Evolutionary conservation across 1,140 invertebrate genomes (phyloP).

Genomic region (Sminthurides bifidus): DNA sequence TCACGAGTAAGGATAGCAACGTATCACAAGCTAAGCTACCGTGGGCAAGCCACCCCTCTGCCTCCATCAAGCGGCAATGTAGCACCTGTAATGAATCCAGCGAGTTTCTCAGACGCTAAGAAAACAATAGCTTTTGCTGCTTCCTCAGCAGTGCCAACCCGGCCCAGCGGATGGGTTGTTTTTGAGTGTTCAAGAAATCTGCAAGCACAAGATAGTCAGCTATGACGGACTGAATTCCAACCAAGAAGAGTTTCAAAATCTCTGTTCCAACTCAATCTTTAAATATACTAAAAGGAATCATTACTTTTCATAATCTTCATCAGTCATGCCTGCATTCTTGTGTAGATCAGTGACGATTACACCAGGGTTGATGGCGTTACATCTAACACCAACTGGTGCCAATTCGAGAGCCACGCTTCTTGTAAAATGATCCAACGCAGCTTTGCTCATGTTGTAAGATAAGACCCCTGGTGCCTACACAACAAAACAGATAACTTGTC

Average conservation of each 20-base stretch:
- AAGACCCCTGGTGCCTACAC: constrained; percentile 23
- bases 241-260: no score
- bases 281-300: no score
- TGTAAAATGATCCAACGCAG: constrained; percentile 56
- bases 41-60: constrained; percentile 35
- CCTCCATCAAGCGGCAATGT: constrained; percentile 38
- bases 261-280: no score
- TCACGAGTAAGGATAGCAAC: no score
- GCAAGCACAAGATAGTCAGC: no score
- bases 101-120: constrained; percentile 41
- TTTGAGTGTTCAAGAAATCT: constrained; percentile 43
- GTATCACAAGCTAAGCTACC: no score
- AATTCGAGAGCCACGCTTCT: constrained; percentile 47
- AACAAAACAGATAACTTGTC: neutral
- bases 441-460: constrained; percentile 40
- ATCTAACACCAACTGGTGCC: constrained; percentile 44
- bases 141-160: constrained; percentile 40
- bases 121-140: constrained; percentile 43
- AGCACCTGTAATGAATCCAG: constrained; percentile 38
- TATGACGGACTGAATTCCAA: no score
- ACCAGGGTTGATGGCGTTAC: constrained; percentile 54
- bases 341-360: constrained; percentile 52
- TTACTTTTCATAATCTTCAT: constrained; percentile 48
- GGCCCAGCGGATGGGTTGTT: constrained; percentile 43
- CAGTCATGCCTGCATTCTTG: constrained; percentile 47